Conservation (phyloP, 2,888 invertebrate species). For the Melieria crassipennis region DNA sequence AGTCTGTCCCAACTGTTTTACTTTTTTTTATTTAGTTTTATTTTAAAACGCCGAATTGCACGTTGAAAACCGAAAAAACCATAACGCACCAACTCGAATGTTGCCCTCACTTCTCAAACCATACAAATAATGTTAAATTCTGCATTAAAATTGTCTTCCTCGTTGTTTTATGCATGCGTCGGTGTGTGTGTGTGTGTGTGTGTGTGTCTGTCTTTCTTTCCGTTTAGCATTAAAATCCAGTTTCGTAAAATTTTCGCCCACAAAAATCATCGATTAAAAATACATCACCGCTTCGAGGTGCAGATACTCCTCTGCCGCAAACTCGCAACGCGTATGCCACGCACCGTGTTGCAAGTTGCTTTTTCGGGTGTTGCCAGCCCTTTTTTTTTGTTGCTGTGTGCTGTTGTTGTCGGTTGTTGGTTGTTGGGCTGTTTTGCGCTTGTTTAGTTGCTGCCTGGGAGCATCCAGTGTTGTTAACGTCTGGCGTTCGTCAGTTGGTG, state of each 20-base stretch:
- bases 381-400: conserved; percentile 16
- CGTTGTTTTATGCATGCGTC: background rate
- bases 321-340: background rate
- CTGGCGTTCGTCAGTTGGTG: too few relatives aligned
- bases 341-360: background rate
- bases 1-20: too few relatives aligned
- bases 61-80: too few relatives aligned
- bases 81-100: too few relatives aligned
- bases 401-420: background rate
- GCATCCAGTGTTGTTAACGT: background rate
- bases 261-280: conserved; percentile 48
- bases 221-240: background rate
- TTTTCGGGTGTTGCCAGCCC: conserved; percentile 36
- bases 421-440: conserved; percentile 37
- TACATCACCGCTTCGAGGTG: conserved; percentile 35
- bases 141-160: too few relatives aligned
- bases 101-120: too few relatives aligned
- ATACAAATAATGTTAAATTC: too few relatives aligned
- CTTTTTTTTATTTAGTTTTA: too few relatives aligned
- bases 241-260: conserved; percentile 29
- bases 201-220: background rate
- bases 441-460: background rate
- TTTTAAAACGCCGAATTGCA: too few relatives aligned
- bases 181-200: background rate
- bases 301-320: background rate